These are phyloP conservation scores for Cotesia congregata DNA, from an alignment of 2,888 invertebrate species.

Conservation along the genomic window DNA sequence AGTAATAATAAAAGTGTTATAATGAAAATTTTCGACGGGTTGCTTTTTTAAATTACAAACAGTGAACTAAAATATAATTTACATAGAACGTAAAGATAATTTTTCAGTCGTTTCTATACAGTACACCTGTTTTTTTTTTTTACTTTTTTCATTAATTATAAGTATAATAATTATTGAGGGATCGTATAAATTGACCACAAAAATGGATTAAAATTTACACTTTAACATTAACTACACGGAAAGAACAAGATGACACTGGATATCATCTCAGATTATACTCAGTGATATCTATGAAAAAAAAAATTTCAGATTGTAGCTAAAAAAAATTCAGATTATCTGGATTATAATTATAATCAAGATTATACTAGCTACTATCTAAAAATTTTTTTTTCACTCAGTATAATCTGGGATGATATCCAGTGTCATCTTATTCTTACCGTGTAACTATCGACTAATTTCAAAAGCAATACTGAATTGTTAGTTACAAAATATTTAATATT, in stretches of 20 bases:
- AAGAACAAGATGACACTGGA: too few species aligned
- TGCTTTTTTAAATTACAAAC: slow-evolving; percentile 11
- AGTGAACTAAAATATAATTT: slow-evolving; percentile 35
- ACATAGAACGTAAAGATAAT: slow-evolving; percentile 35
- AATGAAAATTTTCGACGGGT: slow-evolving; percentile 10
- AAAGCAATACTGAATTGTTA: slow-evolving; percentile 23
- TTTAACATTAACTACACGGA: slow-evolving; percentile 8
- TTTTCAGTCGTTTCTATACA: slow-evolving; percentile 38
- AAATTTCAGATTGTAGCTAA: too few species aligned
- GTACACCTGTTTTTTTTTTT: slow-evolving; percentile 20
- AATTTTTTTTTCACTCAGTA: too few species aligned
- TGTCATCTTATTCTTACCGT: too few species aligned
- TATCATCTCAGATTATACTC: too few species aligned
- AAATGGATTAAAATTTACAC: slow-evolving; percentile 27
- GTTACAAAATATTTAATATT: slow-evolving; percentile 22
- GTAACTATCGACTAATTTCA: slow-evolving; percentile 11
- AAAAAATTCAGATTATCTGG: too few species aligned
- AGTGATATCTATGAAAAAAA: too few species aligned
- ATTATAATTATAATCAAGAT: too few species aligned
- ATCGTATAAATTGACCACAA: slow-evolving; percentile 23
- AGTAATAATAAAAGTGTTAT: not conserved
- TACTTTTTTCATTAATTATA: not conserved
- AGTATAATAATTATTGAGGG: slow-evolving; percentile 12
- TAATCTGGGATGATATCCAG: too few species aligned
- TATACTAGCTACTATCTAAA: too few species aligned